Conservation (phyloP, 2,113 vertebrate species). For the Mus spicilegus region DNA sequence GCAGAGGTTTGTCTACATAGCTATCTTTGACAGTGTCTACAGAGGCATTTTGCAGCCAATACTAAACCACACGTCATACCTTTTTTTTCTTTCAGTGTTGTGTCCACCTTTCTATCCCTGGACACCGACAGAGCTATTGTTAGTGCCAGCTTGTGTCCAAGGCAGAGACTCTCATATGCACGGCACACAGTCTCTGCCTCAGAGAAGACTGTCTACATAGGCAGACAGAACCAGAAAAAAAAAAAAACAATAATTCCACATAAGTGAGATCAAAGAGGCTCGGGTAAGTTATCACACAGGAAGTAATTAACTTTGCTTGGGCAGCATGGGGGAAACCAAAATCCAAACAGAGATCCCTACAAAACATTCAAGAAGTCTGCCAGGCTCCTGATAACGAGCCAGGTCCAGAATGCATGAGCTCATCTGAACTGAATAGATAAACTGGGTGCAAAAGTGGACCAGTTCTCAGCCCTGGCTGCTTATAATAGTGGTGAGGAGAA, state of each 20-base stretch:
- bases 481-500: not conserved
- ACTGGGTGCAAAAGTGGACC: not conserved
- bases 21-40: not conserved
- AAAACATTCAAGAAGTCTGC: constrained; percentile 38
- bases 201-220: not conserved
- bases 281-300: constrained; percentile 35
- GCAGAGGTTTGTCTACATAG: not conserved
- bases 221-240: not conserved
- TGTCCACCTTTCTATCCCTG: not conserved
- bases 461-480: not conserved
- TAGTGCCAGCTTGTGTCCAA: not conserved
- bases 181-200: not conserved
- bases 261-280: constrained; percentile 60
- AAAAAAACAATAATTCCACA: constrained; percentile 49
- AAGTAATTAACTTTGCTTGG: constrained; percentile 70
- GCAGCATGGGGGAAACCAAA: constrained; percentile 55
- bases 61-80: not conserved
- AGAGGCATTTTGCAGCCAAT: not conserved
- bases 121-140: not conserved
- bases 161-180: not conserved
- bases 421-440: constrained; percentile 60
- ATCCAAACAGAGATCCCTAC: constrained; percentile 29
- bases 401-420: not conserved
- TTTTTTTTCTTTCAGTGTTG: not conserved
- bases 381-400: constrained; percentile 22